Evolutionary conservation across 2,888 invertebrate genomes (phyloP), one percentile per base, ranked within the genome.

Genomic region (Allacma fusca): DNA sequence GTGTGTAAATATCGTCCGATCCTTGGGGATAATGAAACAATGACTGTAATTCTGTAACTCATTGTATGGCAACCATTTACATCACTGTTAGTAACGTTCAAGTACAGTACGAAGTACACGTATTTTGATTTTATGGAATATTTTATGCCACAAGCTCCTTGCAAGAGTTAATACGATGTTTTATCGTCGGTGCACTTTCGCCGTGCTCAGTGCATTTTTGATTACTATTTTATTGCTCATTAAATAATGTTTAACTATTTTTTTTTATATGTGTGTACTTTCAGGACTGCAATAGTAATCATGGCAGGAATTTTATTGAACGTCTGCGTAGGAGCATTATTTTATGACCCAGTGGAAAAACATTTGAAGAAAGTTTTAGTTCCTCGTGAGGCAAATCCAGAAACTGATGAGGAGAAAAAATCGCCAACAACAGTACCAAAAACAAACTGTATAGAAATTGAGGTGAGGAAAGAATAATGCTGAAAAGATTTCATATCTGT

Each of bases 261-360:
- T 87, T 34, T n/a, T n/a, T n/a, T n/a, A n/a, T n/a, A n/a, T n/a
- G n/a, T n/a, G n/a, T n/a, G n/a, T n/a, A n/a, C n/a, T n/a, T n/a
- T n/a, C 89, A 93, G 94, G 85, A 94, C 93, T 19, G 91, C 94
- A 1, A 92, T 94, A 5, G 87, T 95, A 29, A 90, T 95, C 76
- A 91, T 95, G 88, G 94, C 94, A 28, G 95, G 92, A 16, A 88
- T 94, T 21, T 93, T 94, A 84, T 87, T 95, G 69, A 94, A 95
- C 86, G 93, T 93, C 0, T 93, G 93, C 90, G 93, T 94, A 13
- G 93, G 94, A 0, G 94, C 94, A 1, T 86, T 94, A 19, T 91
- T 95, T 69, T 95, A 94, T 87, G 93, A 94, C 80, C 94, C 94
- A 0, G 94, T 94, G 0, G 92, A 93, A 81, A 91, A 91, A 82